Base-by-base conservation (phyloP, 2,797 vertebrate genomes). In the Pogonophryne albipinna region DNA sequence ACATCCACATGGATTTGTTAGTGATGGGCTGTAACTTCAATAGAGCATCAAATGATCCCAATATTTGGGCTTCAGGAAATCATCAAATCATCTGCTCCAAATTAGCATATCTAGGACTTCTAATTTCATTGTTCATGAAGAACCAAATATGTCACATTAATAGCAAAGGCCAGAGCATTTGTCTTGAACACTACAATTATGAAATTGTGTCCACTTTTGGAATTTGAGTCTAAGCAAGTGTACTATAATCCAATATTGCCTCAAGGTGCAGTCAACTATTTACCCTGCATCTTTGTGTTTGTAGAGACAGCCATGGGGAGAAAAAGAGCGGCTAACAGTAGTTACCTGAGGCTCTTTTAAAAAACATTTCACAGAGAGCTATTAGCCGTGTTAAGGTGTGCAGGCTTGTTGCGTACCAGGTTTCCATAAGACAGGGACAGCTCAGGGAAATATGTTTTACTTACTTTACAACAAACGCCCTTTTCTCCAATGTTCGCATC, bases 91-190 rank as follows among this genome's bases (percentile, higher is more conserved):
- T 50, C 49, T 11, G 6, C 38, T 42, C 34, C n/a, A 0, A 57
- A 44, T 5, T 2, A 47, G 20, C 12, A 13, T 38, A 1, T 50
- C 13, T 2, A 5, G 4, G 16, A 47, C 19, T 13, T 41, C 14
- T 20, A 31, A 49, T 62, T 51, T 67, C 6, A 76, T 2, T 17
- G 51, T 42, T n/a, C 61, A 53, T 50, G n/a, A 51, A 27, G 16
- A 58, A 70, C 9, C 42, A 55, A 16, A 47, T 44, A 45, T 77
- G 45, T 47, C 34, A 63, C 20, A 47, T 38, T 53, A 49, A 58
- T 2, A 16, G 47, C 17, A 71, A 19, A 13, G 34, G 8, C 34
- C 19, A 76, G 38, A 19, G 42, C 31, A 66, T 72, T 55, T 44
- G 31, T 20, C 17, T 56, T 41, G 16, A 62, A 23, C 58, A 34